These are phyloP conservation scores for Oligia strigilis DNA, from an alignment of 2,888 invertebrate genomes.

Conservation along the genomic window DNA sequence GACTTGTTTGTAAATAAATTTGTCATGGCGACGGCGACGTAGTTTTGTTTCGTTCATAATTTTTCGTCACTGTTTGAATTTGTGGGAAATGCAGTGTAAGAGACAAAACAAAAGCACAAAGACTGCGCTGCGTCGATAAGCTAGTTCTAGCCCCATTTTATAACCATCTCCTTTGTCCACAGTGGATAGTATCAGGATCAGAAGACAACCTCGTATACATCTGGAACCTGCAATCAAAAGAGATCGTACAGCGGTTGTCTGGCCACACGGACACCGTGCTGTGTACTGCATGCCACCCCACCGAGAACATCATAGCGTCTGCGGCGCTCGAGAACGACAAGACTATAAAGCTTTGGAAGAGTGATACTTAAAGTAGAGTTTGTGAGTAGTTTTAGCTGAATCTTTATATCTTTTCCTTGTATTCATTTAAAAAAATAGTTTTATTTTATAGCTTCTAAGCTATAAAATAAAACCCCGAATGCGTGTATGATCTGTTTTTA, in stretches of 20 bases:
- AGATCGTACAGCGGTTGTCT: conserved; percentile 99
- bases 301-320: conserved; percentile 99
- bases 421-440: neutral
- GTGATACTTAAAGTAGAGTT: conserved; percentile 93
- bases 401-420: conserved; percentile 12
- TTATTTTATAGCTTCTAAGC: neutral
- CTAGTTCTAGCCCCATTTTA: neutral
- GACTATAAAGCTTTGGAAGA: conserved; percentile 99
- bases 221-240: conserved; percentile 99
- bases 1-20: neutral
- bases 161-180: conserved; percentile 69
- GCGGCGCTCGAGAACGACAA: conserved; percentile 99
- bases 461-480: neutral
- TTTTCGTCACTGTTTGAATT: neutral
- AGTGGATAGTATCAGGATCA: conserved; percentile 99
- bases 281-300: conserved; percentile 99
- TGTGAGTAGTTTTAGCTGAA: conserved; percentile 66
- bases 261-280: conserved; percentile 99
- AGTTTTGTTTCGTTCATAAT: neutral
- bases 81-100: neutral
- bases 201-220: conserved; percentile 99
- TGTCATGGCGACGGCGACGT: neutral
- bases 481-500: conserved; percentile 1
- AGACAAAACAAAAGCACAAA: neutral
- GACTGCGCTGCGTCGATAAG: neutral